Percentiles rank a stretch among this genome's conserved stretches.
Conservation (phyloP, 2,888 invertebrate genomes). For the Stictocephala bisonia region DNA sequence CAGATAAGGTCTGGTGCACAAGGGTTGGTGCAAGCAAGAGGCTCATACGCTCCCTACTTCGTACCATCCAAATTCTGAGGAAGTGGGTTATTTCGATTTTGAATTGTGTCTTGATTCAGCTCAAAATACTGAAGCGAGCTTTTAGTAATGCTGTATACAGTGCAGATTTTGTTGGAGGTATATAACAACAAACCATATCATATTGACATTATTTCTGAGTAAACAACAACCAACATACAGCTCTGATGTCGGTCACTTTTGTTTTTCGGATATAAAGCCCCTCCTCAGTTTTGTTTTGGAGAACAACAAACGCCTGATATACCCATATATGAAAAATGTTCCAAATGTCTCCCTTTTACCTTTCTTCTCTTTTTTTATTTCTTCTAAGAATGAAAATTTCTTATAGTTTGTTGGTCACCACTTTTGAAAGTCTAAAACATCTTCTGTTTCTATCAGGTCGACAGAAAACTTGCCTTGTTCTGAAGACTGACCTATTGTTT, state of each 20-base stretch:
- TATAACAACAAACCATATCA: not conserved
- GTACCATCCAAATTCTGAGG: not conserved
- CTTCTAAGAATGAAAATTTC: not conserved
- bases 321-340: no score
- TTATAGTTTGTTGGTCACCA: not conserved
- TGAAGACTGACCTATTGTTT: not conserved
- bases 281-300: no score
- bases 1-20: not conserved
- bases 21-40: not conserved
- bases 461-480: not conserved
- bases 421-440: no score
- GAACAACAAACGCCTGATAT: no score
- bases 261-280: not conserved
- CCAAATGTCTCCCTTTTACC: no score
- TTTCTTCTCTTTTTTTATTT: not conserved
- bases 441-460: not conserved
- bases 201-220: not conserved
- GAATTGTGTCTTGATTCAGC: not conserved
- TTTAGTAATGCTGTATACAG: not conserved
- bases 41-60: not conserved
- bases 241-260: not conserved
- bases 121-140: constrained; percentile 4
- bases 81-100: not conserved
- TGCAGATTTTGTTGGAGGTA: not conserved
- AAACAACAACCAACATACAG: not conserved